Base-by-base conservation (phyloP, 2,888 invertebrate genomes). In the Heteromyza rotundicornis region DNA sequence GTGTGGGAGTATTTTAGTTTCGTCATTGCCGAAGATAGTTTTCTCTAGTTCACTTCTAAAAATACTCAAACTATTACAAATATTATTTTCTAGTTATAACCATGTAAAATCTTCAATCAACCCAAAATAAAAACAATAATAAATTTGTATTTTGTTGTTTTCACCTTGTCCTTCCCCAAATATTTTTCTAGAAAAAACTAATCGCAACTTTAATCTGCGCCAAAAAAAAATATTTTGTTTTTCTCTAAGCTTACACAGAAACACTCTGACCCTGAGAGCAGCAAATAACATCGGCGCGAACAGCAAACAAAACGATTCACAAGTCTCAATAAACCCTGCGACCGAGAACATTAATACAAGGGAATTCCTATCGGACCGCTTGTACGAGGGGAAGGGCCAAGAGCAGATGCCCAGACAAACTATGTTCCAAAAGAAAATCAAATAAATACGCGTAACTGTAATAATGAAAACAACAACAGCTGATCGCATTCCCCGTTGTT, bases 401-500 rank as follows among this genome's bases (percentile, higher is more conserved):
- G 3, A n/a, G 16, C 16, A n/a, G 16, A 40, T n/a, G 40, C 3
- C 3, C n/a, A n/a, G n/a, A n/a, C 40, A n/a, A n/a, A 7, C 40
- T 40, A n/a, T 40, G 40, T n/a, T 14, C 16, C 40, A 40, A 7
- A 40, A 40, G n/a, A 40, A n/a, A n/a, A n/a, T n/a, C n/a, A n/a
- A n/a, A 5, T 32, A 5, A 12, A 12, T n/a, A n/a, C 40, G 8
- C n/a, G 8, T 14, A 40, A 40, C 7, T 40, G 40, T n/a, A n/a
- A n/a, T n/a, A n/a, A n/a, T n/a, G 40, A 40, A 40, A 40, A 40
- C 40, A 40, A 54, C 51, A 51, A 59, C 59, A 59, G 52, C 59
- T 63, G 59, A 63, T 59, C 63, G 63, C 23, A 54, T 47, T 52
- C 52, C 53, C 23, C 52, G 16, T 56, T 53, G 22, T 59, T 57